Percentiles rank a stretch among this genome's conserved stretches.
Conservation (phyloP, 2,113 vertebrate genomes). For the Heloderma charlesbogerti region DNA sequence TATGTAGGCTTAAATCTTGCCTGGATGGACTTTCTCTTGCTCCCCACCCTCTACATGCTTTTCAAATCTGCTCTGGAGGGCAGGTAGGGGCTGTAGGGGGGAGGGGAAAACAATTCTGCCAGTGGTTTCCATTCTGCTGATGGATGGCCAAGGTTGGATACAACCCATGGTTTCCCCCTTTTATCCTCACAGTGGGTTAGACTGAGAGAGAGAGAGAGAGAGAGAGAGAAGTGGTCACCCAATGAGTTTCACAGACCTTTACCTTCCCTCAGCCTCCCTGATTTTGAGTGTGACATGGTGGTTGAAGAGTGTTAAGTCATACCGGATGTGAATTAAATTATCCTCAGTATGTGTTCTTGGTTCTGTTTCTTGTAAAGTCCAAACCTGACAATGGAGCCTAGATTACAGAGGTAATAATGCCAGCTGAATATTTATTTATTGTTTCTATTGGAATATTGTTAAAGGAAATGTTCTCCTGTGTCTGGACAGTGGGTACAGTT, state of each 20-base stretch:
- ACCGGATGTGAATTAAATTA: neutral
- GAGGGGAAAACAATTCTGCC: no score
- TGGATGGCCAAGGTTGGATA: no score
- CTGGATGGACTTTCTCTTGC: no score
- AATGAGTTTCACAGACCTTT: neutral
- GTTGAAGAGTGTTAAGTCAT: neutral
- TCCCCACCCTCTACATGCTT: no score
- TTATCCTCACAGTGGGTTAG: neutral
- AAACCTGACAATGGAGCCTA: neutral
- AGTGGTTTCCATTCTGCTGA: no score
- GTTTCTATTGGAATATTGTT: neutral
- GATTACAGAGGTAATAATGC: neutral
- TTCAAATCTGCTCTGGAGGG: no score
- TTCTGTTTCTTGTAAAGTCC: neutral
- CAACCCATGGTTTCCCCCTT: neutral
- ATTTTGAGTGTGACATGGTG: neutral
- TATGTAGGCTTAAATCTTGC: no score
- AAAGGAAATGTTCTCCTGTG: neutral
- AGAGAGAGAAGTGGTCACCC: no score
- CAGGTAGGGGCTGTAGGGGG: no score
- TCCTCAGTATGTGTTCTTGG: neutral
- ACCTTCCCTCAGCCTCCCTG: neutral
- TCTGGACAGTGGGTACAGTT: neutral
- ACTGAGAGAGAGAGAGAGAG: neutral
- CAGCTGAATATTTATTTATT: neutral